phyloP scores from a whole-genome alignment of 2,797 vertebrate species.

The Epinephelus awoara region DNA sequence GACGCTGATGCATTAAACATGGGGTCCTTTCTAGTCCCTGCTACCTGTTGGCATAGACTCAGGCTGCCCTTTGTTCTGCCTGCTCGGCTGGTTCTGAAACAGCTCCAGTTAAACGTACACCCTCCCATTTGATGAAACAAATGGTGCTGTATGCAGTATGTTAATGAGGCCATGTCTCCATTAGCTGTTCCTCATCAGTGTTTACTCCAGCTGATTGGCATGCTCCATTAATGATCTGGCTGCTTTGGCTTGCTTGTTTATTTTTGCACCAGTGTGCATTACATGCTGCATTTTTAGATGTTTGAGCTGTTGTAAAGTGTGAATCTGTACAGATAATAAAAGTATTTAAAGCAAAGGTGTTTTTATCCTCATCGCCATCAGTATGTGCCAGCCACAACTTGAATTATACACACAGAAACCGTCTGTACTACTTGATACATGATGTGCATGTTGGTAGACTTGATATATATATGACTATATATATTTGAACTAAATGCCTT shows the following conservation, averaged over 20 bases:
- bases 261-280: slow-evolving; percentile 37
- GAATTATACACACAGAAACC: not conserved
- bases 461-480: slow-evolving; percentile 6
- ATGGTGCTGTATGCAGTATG: slow-evolving; percentile 33
- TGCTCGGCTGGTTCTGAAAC: slow-evolving; percentile 39
- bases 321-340: slow-evolving; percentile 12
- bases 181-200: slow-evolving; percentile 57
- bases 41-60: slow-evolving; percentile 51
- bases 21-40: slow-evolving; percentile 27
- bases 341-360: not conserved
- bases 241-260: slow-evolving; percentile 67
- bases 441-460: slow-evolving; percentile 9
- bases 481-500: not conserved
- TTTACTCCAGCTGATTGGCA: slow-evolving; percentile 56
- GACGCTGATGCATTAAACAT: slow-evolving; percentile 59
- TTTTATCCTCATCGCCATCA: slow-evolving; percentile 41
- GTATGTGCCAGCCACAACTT: slow-evolving; percentile 14
- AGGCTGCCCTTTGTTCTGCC: slow-evolving; percentile 48
- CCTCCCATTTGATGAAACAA: slow-evolving; percentile 38
- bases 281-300: slow-evolving; percentile 35
- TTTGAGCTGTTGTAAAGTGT: slow-evolving; percentile 28
- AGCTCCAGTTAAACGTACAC: slow-evolving; percentile 38
- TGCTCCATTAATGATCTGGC: slow-evolving; percentile 54
- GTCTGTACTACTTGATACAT: not conserved
- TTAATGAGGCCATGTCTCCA: slow-evolving; percentile 58